A percentile compares a stretch with the other conserved stretches of the same genome.
Conservation (phyloP, 2,797 vertebrate genomes). For the Coregonus sp. region DNA sequence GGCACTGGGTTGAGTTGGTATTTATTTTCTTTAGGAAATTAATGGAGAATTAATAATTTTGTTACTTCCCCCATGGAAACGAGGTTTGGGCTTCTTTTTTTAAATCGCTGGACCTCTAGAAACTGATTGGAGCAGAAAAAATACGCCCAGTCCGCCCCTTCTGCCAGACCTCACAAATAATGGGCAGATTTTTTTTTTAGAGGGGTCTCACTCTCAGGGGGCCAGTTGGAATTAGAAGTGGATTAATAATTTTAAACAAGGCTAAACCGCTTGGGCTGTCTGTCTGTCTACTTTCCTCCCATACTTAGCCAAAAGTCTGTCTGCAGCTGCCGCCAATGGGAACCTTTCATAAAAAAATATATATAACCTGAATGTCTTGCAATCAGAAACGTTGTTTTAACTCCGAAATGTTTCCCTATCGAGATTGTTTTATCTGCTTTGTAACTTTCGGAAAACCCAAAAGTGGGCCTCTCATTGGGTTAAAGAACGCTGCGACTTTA, state of each 20-base stretch:
- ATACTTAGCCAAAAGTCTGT: slow-evolving; percentile 75
- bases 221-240: slow-evolving; percentile 79
- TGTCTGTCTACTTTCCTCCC: slow-evolving; percentile 72
- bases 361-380: slow-evolving; percentile 66
- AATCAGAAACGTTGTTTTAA: slow-evolving; percentile 56
- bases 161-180: slow-evolving; percentile 75
- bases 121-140: slow-evolving; percentile 73
- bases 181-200: slow-evolving; percentile 70
- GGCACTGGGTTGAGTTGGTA: slow-evolving; percentile 51
- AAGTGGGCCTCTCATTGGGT: slow-evolving; percentile 56
- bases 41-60: slow-evolving; percentile 77
- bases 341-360: slow-evolving; percentile 71
- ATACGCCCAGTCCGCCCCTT: slow-evolving; percentile 73
- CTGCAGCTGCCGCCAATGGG: slow-evolving; percentile 53
- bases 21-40: slow-evolving; percentile 64
- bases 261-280: slow-evolving; percentile 80
- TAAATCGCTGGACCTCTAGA: slow-evolving; percentile 72
- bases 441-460: slow-evolving; percentile 35
- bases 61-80: slow-evolving; percentile 70
- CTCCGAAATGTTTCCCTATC: background rate
- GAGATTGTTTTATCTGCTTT: background rate
- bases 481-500: slow-evolving; percentile 42
- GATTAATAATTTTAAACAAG: slow-evolving; percentile 84
- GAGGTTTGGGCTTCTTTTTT: slow-evolving; percentile 57
- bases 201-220: slow-evolving; percentile 72